Base-by-base conservation (phyloP, 2,113 vertebrate genomes). In the Miniopterus natalensis region DNA sequence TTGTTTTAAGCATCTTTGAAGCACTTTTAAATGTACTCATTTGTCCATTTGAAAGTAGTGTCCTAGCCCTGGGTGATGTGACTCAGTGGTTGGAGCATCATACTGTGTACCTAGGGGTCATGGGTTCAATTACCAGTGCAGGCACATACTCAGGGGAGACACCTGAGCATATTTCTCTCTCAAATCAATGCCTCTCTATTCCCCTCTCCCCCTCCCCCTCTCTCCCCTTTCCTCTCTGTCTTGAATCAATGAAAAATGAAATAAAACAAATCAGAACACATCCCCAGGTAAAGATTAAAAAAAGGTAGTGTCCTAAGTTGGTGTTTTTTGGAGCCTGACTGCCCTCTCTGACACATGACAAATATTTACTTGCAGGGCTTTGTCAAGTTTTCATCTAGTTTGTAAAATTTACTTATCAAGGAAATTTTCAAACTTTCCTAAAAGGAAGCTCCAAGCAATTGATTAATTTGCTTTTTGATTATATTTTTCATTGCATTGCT, bases 391-490 rank as follows among this genome's bases (percentile, higher is more conserved):
- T 57, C 49, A 89, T 75, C 63, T 89, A 68, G 25, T 88, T 78
- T 42, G 20, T 75, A 55, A 94, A 87, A 80, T 87, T 89, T 66
- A 89, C 63, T 95, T 92, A 92, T 73, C 53, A 93, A 96, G 92
- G 42, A 70, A 77, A 71, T 88, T 96, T 94, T 80, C 42, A 95
- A 95, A 90, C 51, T 90, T 96, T 90, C 68, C 75, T 84, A 45
- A 90, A 95, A 90, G 61, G 90, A 93, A 92, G 84, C 95, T 95
- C 36, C 79, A 92, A 97, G 97, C 84, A 65, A 92, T 95, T 97
- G 95, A 96, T 97, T 96, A 97, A 95, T 95, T 97, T 96, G 40
- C 57, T 93, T 91, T 96, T 96, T 95, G 65, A 95, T 97, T 97
- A 81, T 84, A 77, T 55, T 97, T 97, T 95, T 84, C 65, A 80